Evolutionary conservation across 2,888 invertebrate genomes (phyloP), one percentile per base, ranked within the genome.

Genomic region (Brenthis hecate): DNA sequence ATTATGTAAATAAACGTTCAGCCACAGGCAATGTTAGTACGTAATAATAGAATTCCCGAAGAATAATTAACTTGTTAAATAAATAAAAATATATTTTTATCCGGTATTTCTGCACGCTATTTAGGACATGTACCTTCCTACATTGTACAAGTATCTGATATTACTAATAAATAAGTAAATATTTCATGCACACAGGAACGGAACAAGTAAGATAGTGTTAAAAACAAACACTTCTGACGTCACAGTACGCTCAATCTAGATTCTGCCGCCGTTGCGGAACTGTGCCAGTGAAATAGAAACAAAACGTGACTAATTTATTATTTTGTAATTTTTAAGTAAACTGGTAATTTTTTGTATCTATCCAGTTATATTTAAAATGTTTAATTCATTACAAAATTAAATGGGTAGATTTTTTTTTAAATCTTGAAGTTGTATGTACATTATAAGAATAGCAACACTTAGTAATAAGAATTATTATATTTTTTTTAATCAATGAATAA

Each of bases 301-400:
- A 68, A 53, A 65, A 71, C 71, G 69, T 69, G 68, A 71, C 65
- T 60, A 66, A 71, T 63, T 71, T 43, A 56, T 54, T 19, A 47
- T 71, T 68, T 68, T 66, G 71, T 66, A 71, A 71, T 55, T 48
- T 70, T 56, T 36, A 56, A 62, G 55, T 58, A 54, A 66, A 66
- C 47, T 2, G 58, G 36, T 51, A 55, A 28, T 66, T 56, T 36
- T 8, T 36, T 1, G 36, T 36, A 36, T 36, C 36, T 36, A 36
- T 36, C 36, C 53, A 28, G 43, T 50, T 62, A 62, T 19, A 43
- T n/a, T 14, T 43, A 43, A 16, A 61, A 51, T 62, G 53, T 53
- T 32, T 51, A 13, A 51, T 53, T 53, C 23, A 11, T 53, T 1
- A 53, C 14, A 36, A 62, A 14, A 13, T 19, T 43, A 6, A 43